Evolutionary conservation across 92 coral and sea anemone genomes (phyloP), one percentile per base, ranked within the genome.

Genomic region (Scolanthus callimorphus): DNA sequence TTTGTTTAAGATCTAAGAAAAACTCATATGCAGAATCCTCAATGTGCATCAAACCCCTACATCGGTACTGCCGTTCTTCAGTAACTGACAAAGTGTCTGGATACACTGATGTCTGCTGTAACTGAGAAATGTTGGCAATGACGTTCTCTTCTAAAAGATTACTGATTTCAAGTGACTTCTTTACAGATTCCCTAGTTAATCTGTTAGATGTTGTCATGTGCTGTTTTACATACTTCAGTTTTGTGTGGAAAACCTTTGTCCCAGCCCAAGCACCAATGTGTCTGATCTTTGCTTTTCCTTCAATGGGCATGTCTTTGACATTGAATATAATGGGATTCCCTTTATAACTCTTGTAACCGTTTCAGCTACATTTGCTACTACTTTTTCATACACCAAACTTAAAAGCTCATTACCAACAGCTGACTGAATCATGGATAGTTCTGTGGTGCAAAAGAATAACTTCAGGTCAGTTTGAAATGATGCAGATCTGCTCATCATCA

Each of bases 191-290:
- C 22, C 23, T 20, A 28, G 58, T 69, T 17, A 25, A 11, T 20
- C 4, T 8, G 4, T 26, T 25, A 1, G 15, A 4, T 1, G 68
- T 6, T 20, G 31, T n/a, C 29, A 69, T 25, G 55, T 69, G 57
- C 9, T 15, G 10, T 17, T 30, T 27, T 12, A 59, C 59, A 58
- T 41, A 59, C 27, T 20, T 58, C 48, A 38, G 31, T 25, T 28
- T 22, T 11, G 57, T 41, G 17, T 45, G 39, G 10, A 54, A 20
- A 10, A 54, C 66, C 19, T 67, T 67, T 19, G 30, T 43, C 19
- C 54, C 63, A 8, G 74, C 29, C 74, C 74, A 67, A 17, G 66
- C 74, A 1, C 74, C 74, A 67, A 67, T 53, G 31, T 67, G 61
- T 4, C 65, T 22, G 0, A 55, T 24, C 17, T 67, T 67, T 28